phyloP scores from a whole-genome alignment of 2,797 vertebrate genomes.

The Enteromius radiatus region DNA sequence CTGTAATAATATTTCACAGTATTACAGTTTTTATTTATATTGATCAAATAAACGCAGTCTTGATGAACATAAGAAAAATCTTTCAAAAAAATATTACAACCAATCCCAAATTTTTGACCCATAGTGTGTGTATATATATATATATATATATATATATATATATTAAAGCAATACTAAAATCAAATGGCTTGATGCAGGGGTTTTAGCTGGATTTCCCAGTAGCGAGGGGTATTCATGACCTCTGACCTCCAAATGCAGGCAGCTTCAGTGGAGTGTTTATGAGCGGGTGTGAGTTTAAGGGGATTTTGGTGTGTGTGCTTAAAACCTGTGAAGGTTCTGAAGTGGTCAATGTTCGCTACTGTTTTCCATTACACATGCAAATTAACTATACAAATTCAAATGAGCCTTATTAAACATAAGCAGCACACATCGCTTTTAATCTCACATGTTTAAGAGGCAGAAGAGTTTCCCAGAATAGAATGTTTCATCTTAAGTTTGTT shows the following conservation, averaged over 20 bases:
- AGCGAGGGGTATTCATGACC: not conserved
- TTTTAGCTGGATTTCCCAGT: not conserved
- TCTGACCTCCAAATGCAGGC: slow-evolving; percentile 13
- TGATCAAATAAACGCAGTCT: too few species aligned
- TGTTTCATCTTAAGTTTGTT: slow-evolving; percentile 20
- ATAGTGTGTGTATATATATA: too few species aligned
- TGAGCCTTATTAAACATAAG: slow-evolving; percentile 52
- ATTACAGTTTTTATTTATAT: too few species aligned
- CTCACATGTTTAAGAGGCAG: slow-evolving; percentile 18
- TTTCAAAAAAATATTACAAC: too few species aligned
- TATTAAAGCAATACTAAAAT: not conserved
- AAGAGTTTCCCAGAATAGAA: slow-evolving; percentile 37
- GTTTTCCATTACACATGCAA: slow-evolving; percentile 61
- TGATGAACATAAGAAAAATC: too few species aligned
- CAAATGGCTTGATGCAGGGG: not conserved
- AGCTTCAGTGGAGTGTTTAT: slow-evolving; percentile 18
- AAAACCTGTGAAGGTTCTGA: slow-evolving; percentile 45
- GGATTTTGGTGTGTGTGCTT: slow-evolving; percentile 32
- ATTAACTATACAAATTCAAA: slow-evolving; percentile 73
- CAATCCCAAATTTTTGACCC: too few species aligned
- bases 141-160: not conserved
- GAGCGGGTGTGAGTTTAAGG: not conserved
- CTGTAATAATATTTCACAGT: too few species aligned
- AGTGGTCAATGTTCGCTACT: slow-evolving; percentile 50
- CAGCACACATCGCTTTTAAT: slow-evolving; percentile 43